Conservation (phyloP, 2,888 invertebrate species). For the Crioceris asparagi region DNA sequence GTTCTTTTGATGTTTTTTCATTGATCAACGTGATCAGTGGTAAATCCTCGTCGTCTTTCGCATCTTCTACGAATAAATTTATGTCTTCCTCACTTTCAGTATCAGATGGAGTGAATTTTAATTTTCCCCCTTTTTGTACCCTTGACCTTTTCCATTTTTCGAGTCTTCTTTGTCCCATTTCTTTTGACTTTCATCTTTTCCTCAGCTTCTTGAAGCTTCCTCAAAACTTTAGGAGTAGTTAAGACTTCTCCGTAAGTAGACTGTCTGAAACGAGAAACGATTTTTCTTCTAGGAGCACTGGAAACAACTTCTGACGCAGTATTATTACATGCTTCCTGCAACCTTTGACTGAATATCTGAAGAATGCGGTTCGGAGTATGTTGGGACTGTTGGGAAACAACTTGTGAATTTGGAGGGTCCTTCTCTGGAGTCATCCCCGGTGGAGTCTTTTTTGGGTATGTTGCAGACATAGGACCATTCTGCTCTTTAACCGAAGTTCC, state of each 20-base stretch:
- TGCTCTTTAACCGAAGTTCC: not conserved
- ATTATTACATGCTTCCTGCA: constrained; percentile 5
- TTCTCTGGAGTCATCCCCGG: constrained; percentile 1
- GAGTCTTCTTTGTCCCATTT: constrained; percentile 2
- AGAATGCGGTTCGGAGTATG: constrained; percentile 3
- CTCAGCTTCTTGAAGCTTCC: constrained; percentile 3
- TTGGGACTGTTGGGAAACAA: constrained; percentile 1
- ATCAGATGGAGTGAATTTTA: constrained; percentile 7
- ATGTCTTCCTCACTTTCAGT: constrained; percentile 6
- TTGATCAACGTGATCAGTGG: constrained; percentile 1
- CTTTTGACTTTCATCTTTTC: constrained; percentile 1
- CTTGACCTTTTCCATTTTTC: constrained; percentile 5
- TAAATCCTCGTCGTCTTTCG: not conserved
- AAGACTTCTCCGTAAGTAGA: constrained; percentile 4
- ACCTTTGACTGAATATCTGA: constrained; percentile 4
- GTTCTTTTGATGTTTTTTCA: constrained; percentile 2
- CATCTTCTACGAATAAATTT: constrained; percentile 1
- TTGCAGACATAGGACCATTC: not conserved
- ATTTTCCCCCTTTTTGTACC: constrained; percentile 4
- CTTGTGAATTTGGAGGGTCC: not conserved
- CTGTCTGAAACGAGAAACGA: constrained; percentile 2
- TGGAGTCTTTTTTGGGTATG: constrained; percentile 1
- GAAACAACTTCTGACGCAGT: constrained; percentile 5
- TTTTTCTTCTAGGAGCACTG: constrained; percentile 3
- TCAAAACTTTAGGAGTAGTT: constrained; percentile 3